phyloP scores from a whole-genome alignment of 2,888 invertebrate species.

The Nemotelus pantherinus region DNA sequence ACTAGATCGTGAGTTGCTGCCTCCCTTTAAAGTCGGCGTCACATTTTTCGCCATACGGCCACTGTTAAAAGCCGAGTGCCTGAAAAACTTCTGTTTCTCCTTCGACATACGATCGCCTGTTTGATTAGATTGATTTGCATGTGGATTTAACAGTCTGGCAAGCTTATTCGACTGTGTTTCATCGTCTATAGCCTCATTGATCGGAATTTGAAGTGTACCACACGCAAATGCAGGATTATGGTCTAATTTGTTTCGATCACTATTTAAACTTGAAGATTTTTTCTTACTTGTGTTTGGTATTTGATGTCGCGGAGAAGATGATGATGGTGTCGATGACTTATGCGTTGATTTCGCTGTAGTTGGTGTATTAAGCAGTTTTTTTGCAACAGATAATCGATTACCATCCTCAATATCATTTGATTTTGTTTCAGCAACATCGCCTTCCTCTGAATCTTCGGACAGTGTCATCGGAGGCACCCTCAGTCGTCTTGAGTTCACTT shows the following conservation, averaged over 20 bases:
- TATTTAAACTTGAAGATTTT: slow-evolving; percentile 42
- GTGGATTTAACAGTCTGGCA: slow-evolving; percentile 46
- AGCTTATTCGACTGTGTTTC: slow-evolving; percentile 9
- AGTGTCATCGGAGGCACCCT: slow-evolving; percentile 51
- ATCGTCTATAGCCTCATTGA: slow-evolving; percentile 22
- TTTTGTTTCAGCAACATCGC: neutral
- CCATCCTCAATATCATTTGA: slow-evolving; percentile 41
- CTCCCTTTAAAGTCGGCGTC: slow-evolving; percentile 16
- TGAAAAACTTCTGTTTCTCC: slow-evolving; percentile 89
- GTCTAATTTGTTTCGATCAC: slow-evolving; percentile 29
- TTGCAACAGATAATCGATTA: slow-evolving; percentile 46
- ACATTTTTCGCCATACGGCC: slow-evolving; percentile 58
- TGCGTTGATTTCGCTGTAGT: slow-evolving; percentile 28
- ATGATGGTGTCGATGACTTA: slow-evolving; percentile 38
- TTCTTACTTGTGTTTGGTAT: slow-evolving; percentile 47
- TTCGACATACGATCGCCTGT: slow-evolving; percentile 83
- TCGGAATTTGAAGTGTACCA: slow-evolving; percentile 18
- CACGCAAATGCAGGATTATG: slow-evolving; percentile 35
- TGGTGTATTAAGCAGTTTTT: slow-evolving; percentile 43
- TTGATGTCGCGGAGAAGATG: slow-evolving; percentile 14
- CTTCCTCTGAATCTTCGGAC: slow-evolving; percentile 50
- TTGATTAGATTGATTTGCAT: slow-evolving; percentile 59
- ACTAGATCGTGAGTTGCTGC: slow-evolving; percentile 15
- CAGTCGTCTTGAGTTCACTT: slow-evolving; percentile 40
- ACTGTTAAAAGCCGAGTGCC: slow-evolving; percentile 81